Evolutionary conservation across 2,888 invertebrate species (phyloP), one percentile per base, ranked within the genome.

Genomic region (Crioceris asparagi): DNA sequence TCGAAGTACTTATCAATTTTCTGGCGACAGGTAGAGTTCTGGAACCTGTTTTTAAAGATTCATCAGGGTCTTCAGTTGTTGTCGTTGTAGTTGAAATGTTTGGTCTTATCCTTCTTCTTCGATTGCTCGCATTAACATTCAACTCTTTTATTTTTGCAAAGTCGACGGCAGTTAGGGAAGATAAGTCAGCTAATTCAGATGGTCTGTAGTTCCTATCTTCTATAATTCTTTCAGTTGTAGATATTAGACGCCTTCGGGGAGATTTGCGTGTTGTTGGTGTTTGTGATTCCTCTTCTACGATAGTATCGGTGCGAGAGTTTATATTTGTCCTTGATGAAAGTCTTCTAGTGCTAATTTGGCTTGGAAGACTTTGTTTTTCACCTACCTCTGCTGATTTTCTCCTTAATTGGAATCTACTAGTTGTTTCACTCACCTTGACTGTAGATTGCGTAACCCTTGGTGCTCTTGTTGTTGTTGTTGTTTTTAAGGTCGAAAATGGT

Each of bases 161-260:
- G 47, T 75, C 74, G 15, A 68, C 59, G 1, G 73, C 69, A 2
- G 71, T 72, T 30, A 75, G 55, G 2, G 73, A 72, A 30, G 71
- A 62, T 11, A 71, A 51, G 54, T 75, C 75, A 40, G 71, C 68
- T n/a, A 62, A 46, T 45, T 59, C 57, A 1, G 54, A 49, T 5
- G 65, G 66, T 41, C 65, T 52, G 47, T 55, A 64, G 23, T 51
- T 55, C 32, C 64, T 47, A 29, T 52, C 47, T 4, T 51, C 45
- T 21, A 53, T 53, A 26, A 55, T 32, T 26, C 42, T 41, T 43
- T 53, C 56, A 4, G 57, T 52, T 23, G 42, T 43, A 16, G 46
- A 39, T 8, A 38, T 17, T 2, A 40, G 7, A 10, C 44, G 27
- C 15, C 44, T 37, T 31, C 30, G 17, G 35, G 35, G 16, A 30